A percentile compares a stretch with the other conserved stretches of the same genome.
Conservation (phyloP, 1,140 invertebrate species). For the Heliconius melpomene region DNA sequence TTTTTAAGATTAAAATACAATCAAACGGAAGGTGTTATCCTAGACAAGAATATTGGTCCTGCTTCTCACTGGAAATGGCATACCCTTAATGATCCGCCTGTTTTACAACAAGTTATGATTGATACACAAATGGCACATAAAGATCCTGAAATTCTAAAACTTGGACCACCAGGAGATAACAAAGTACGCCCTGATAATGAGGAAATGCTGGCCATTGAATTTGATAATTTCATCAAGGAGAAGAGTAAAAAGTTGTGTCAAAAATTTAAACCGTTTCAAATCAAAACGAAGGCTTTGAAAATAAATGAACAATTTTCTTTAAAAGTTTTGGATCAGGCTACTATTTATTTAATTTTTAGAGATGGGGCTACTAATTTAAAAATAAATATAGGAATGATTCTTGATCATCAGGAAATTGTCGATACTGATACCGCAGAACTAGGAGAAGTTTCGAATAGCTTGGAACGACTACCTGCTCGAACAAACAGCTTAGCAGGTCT, state of each 20-base stretch:
- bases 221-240: slow-evolving; percentile 73
- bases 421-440: slow-evolving; percentile 71
- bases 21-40: slow-evolving; percentile 74
- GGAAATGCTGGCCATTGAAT: slow-evolving; percentile 75
- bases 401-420: slow-evolving; percentile 72
- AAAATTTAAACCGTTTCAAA: slow-evolving; percentile 73
- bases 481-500: slow-evolving; percentile 65
- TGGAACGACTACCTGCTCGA: slow-evolving; percentile 63
- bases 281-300: slow-evolving; percentile 76
- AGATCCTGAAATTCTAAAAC: slow-evolving; percentile 64
- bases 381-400: slow-evolving; percentile 72
- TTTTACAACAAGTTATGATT: slow-evolving; percentile 74
- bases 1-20: slow-evolving; percentile 70
- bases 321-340: slow-evolving; percentile 73
- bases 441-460: slow-evolving; percentile 64
- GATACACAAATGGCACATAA: slow-evolving; percentile 70
- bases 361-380: slow-evolving; percentile 67
- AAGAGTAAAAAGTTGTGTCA: slow-evolving; percentile 68
- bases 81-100: slow-evolving; percentile 71
- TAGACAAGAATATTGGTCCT: slow-evolving; percentile 65
- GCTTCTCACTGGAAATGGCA: slow-evolving; percentile 77
- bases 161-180: slow-evolving; percentile 51
- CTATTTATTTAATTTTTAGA: slow-evolving; percentile 66
- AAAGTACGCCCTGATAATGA: slow-evolving; percentile 60
- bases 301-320: slow-evolving; percentile 73